Evolutionary conservation across 1,140 invertebrate species (phyloP), one percentile per base, ranked within the genome.

Genomic region (Trissolcus basalis): DNA sequence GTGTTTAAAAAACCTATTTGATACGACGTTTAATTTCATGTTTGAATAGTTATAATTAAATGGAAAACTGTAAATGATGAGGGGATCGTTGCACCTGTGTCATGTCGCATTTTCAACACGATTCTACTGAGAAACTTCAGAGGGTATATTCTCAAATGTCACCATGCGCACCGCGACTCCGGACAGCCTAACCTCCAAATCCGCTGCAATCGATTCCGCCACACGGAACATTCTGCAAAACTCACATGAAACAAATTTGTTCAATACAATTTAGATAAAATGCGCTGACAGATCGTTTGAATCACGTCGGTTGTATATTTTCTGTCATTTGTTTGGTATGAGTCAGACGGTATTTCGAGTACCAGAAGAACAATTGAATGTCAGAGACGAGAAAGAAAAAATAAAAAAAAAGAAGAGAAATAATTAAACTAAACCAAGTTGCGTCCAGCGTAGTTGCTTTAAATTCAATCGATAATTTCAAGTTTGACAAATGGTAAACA

Each of bases 181-280:
- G n/a, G 13, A 43, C 45, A 63, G 49, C 56, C 50, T 71, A 71
- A 71, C 67, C 67, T 71, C 58, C 4, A 71, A 71, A 71, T 56
- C 32, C 3, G 45, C 44, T 36, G 12, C 50, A 61, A 71, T 71
- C 44, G 67, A 71, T 71, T 71, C 35, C 13, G 11, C 39, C 39
- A 43, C 11, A 43, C 39, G 6, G 13, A 59, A 55, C 19, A 36
- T 71, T 71, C 36, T 51, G 35, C 47, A 63, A 61, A 50, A 56
- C 13, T 45, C 2, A 19, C 55, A 55, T n/a, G n/a, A n/a, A n/a
- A n/a, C n/a, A n/a, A n/a, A 67, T 61, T 13, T 51, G 15, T 49
- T 11, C 12, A 16, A 36, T 49, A 36, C 13, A 49, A 19, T 39
- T 13, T 13, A 44, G 2, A 1, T 13, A 7, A 11, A n/a, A 44